phyloP scores from a whole-genome alignment of 2,797 vertebrate species.

The Oreortyx pictus region DNA sequence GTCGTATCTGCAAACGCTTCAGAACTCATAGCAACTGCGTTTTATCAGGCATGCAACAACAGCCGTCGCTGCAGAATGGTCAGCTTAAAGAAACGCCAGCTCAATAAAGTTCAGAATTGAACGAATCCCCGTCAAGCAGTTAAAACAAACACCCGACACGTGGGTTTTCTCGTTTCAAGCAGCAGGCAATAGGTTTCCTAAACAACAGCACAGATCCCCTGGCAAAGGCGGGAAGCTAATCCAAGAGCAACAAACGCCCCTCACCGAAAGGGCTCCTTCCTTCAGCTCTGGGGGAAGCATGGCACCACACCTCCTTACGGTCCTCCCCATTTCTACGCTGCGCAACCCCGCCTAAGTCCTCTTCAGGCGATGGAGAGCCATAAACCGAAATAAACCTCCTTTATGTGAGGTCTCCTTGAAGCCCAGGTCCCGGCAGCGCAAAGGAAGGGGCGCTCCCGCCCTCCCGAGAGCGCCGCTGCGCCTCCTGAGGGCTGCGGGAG shows the following conservation, averaged over 20 bases:
- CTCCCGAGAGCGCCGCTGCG: rapidly evolving
- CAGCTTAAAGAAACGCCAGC: not conserved
- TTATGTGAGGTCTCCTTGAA: not conserved
- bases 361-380: no score
- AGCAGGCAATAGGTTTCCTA: not conserved
- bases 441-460: rapidly evolving
- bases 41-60: not conserved
- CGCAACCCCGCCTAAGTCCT: no score
- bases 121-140: not conserved
- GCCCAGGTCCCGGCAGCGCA: no score
- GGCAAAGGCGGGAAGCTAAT: not conserved
- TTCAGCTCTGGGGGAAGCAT: not conserved
- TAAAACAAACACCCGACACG: no score
- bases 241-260: not conserved
- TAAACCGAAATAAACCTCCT: no score
- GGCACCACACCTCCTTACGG: no score
- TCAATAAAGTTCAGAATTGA: not conserved
- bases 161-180: not conserved
- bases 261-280: not conserved
- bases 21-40: not conserved
- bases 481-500: not conserved
- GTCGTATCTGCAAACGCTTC: not conserved
- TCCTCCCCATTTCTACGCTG: no score
- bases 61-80: not conserved
- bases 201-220: not conserved